Evolutionary conservation across 2,113 vertebrate species (phyloP).

Genomic region (Formicarius rufipectus): DNA sequence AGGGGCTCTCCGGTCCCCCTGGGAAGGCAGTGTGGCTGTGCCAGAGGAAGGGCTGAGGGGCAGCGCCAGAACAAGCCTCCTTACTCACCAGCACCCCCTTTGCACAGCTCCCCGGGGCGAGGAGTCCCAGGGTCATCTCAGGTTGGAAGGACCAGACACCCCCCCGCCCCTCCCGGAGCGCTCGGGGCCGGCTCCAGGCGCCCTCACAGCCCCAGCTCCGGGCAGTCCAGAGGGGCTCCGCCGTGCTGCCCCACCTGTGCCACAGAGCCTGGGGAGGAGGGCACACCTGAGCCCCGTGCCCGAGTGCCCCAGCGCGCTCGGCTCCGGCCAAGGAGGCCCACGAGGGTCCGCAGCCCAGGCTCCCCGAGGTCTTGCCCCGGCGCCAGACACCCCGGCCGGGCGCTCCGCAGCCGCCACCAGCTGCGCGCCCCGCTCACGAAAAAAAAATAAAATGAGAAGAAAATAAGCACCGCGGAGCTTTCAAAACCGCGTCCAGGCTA

Average conservation of each 20-base stretch:
- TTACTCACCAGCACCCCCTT: accelerated
- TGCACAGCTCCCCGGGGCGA: not conserved
- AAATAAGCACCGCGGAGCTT: not conserved
- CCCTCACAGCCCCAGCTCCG: not conserved
- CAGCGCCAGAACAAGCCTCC: not conserved
- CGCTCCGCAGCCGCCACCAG: not conserved
- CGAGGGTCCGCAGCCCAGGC: too few species aligned
- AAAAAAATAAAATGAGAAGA: not conserved
- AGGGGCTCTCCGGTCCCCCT: not conserved
- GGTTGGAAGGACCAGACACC: accelerated
- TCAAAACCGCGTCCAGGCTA: not conserved
- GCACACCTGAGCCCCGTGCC: not conserved
- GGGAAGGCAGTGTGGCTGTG: not conserved
- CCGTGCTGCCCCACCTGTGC: not conserved
- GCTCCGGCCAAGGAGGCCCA: not conserved
- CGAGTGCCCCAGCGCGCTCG: not conserved
- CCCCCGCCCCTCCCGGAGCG: not conserved
- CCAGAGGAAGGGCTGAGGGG: not conserved
- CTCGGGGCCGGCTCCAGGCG: too few species aligned
- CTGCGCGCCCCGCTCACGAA: too few species aligned
- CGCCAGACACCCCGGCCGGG: not conserved
- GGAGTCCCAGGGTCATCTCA: not conserved
- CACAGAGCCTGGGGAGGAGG: not conserved
- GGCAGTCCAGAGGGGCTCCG: not conserved
- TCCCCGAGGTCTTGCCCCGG: too few species aligned